Percentiles rank a stretch among this genome's conserved stretches.
Evolutionary conservation across 37 sponge, comb jelly and placozoan species (phyloP).

Genomic region (Haliclona indistincta): DNA sequence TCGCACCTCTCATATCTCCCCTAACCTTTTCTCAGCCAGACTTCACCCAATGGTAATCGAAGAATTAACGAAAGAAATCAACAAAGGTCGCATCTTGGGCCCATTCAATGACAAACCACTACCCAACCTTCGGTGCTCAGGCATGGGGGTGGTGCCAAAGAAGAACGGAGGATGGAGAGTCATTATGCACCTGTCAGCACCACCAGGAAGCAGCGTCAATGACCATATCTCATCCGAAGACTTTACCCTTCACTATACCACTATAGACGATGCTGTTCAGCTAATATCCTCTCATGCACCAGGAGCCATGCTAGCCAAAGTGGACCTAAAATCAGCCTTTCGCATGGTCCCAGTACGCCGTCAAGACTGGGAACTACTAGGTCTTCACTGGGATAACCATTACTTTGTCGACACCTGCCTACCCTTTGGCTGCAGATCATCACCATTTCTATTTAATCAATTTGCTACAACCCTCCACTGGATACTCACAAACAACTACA

Average conservation of each 20-base stretch:
- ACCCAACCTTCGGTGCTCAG: conserved; percentile 20
- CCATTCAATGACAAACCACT: conserved; percentile 10
- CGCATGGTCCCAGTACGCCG: conserved; percentile 28
- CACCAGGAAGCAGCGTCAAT: conserved; percentile 38
- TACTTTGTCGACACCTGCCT: conserved; percentile 34
- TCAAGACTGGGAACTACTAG: conserved; percentile 47
- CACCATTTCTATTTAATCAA: conserved; percentile 27
- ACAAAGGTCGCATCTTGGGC: conserved; percentile 22
- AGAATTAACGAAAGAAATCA: conserved; percentile 14
- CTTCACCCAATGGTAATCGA: conserved; percentile 27
- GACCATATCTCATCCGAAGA: conserved; percentile 20
- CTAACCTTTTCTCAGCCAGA: conserved; percentile 22
- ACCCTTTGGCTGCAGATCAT: conserved; percentile 30
- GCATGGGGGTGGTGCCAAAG: conserved; percentile 42
- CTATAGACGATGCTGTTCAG: conserved; percentile 21
- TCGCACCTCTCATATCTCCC: background rate
- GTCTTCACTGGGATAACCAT: conserved; percentile 26
- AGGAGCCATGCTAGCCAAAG: conserved; percentile 31
- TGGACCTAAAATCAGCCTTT: conserved; percentile 45
- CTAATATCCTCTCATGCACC: background rate
- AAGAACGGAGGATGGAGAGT: conserved; percentile 47
- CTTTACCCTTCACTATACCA: conserved; percentile 21
- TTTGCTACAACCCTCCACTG: conserved; percentile 21
- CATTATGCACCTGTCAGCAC: conserved; percentile 47
- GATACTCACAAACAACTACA: conserved; percentile 23